Base-by-base conservation (phyloP, 2,113 vertebrate genomes). In the Gymnorhina tibicen region DNA sequence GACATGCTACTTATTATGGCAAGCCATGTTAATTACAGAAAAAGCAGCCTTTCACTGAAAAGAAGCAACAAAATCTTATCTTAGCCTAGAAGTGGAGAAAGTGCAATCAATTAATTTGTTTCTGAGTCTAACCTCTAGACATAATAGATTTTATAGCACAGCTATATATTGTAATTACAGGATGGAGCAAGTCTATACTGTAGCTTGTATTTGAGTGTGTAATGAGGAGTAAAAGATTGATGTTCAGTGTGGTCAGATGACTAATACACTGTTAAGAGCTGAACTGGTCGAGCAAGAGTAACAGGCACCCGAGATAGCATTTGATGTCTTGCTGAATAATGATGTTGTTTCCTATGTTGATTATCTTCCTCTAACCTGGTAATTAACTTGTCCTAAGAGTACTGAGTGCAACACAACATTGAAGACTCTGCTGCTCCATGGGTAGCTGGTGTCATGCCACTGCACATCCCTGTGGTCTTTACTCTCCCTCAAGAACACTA, bases 61-160 rank as follows among this genome's bases (percentile, higher is more conserved):
- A 88, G 79, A 52, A 79, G 44, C 55, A 89, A 59, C 85, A 91
- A 72, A 67, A 35, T 47, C 83, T 93, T 95, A 82, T 95, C 91
- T 82, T 50, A 75, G 50, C 46, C n/a, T 23, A 49, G 44, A 89
- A 85, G 58, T 75, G 79, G 63, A 94, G 95, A 95, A 95, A 96
- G 96, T 89, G 86, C 87, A 94, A 95, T 92, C 81, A 85, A 88
- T 92, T 96, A 91, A 95, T 93, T 96, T 81, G 92, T 91, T 89
- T 96, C 91, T 87, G 79, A 90, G 83, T 41, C 68, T 96, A 88
- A 93, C 68, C 79, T 89, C 39, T 60, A 87, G 68, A 87, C 73
- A 79, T 42, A 95, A 85, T 66, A 83, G 85, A 72, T 81, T 93
- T 90, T 74, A 78, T 69, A 88, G 85, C 73, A 85, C 2, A 7